These are phyloP conservation scores for Melanostoma scalare DNA, from an alignment of 2,888 invertebrate species.

Conservation along the genomic window DNA sequence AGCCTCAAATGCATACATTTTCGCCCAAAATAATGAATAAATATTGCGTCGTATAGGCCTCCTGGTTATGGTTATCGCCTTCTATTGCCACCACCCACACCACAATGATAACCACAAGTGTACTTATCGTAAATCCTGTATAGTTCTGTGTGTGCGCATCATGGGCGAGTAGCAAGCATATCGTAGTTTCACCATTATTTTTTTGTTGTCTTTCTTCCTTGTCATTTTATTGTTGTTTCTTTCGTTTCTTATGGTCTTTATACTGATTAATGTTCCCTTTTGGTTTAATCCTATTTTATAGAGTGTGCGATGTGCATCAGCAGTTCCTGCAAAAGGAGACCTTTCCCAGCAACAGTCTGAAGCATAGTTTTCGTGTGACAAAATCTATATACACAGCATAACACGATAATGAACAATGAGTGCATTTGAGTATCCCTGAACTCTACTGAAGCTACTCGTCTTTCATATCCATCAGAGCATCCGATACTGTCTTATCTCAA, in stretches of 20 bases:
- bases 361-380: constrained; percentile 21
- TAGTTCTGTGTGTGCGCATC: constrained; percentile 38
- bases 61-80: constrained; percentile 6
- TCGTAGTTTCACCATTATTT: constrained; percentile 30
- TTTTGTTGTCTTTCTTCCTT: constrained; percentile 23
- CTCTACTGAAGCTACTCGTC: constrained; percentile 35
- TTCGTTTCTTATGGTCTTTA: constrained; percentile 55
- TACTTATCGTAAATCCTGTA: constrained; percentile 67
- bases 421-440: constrained; percentile 52
- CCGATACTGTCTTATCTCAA: constrained; percentile 58
- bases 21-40: constrained; percentile 67
- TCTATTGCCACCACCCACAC: constrained; percentile 16
- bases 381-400: constrained; percentile 8
- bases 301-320: constrained; percentile 68
- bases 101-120: constrained; percentile 52
- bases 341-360: constrained; percentile 57
- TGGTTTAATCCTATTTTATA: constrained; percentile 69
- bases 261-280: constrained; percentile 68
- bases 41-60: constrained; percentile 56
- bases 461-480: constrained; percentile 54
- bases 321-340: constrained; percentile 35
- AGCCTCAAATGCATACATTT: constrained; percentile 49
- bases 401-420: constrained; percentile 52
- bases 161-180: constrained; percentile 47
- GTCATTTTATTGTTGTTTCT: constrained; percentile 67